Evolutionary conservation across 2,113 vertebrate genomes (phyloP).

Genomic region (Cololabis saira): DNA sequence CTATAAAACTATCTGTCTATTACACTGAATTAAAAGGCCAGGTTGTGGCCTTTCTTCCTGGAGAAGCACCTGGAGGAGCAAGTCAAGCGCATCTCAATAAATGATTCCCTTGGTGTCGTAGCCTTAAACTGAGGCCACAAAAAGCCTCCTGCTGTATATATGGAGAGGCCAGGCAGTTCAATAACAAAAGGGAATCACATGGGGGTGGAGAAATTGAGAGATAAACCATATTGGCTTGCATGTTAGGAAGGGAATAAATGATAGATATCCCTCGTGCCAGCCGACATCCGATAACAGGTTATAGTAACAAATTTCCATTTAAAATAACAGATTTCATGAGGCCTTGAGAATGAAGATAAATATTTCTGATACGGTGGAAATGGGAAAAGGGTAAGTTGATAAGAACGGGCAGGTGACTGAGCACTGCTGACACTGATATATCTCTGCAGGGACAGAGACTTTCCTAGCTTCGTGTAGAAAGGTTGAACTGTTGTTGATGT

Average conservation of each 20-base stretch:
- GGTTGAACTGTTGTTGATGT: conserved; percentile 1
- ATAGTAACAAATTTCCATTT: conserved; percentile 25
- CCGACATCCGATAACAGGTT: conserved; percentile 63
- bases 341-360: conserved; percentile 72
- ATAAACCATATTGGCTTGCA: conserved; percentile 55
- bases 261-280: conserved; percentile 61
- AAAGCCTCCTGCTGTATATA: conserved; percentile 30
- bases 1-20: neutral
- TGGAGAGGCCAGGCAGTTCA: conserved; percentile 6
- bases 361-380: conserved; percentile 73
- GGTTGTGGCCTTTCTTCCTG: conserved; percentile 22
- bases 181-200: conserved; percentile 37
- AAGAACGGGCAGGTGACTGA: conserved; percentile 55
- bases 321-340: conserved; percentile 5
- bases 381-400: conserved; percentile 72
- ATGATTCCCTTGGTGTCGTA: conserved; percentile 5
- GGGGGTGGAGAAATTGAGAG: conserved; percentile 53
- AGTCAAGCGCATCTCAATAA: conserved; percentile 6
- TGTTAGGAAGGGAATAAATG: conserved; percentile 56
- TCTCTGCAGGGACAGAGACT: conserved; percentile 23
- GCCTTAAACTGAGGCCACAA: conserved; percentile 34
- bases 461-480: conserved; percentile 2
- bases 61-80: conserved; percentile 17
- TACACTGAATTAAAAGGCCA: conserved; percentile 30
- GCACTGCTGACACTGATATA: conserved; percentile 51